These are phyloP conservation scores for Struthio camelus DNA, from an alignment of 2,113 vertebrate species.

Conservation along the genomic window DNA sequence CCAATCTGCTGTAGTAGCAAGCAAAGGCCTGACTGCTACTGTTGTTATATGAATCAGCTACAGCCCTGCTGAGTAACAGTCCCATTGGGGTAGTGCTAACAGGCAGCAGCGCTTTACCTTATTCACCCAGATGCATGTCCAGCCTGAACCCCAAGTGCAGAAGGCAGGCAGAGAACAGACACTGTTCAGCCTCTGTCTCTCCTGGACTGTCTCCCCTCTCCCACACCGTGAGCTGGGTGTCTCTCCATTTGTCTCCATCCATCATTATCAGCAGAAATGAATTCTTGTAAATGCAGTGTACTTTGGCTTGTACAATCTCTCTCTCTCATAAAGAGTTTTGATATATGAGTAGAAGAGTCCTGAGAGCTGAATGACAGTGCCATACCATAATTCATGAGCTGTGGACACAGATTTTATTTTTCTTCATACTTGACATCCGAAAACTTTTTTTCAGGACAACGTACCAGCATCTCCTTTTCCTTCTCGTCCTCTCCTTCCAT, in stretches of 20 bases:
- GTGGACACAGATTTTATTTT: not conserved
- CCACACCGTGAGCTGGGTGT: not conserved
- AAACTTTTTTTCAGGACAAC: not conserved
- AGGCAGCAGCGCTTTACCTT: not conserved
- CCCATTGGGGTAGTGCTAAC: not conserved
- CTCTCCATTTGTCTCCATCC: not conserved
- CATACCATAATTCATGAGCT: not conserved
- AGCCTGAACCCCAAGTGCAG: not conserved
- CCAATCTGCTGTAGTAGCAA: not conserved
- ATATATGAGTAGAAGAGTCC: not conserved
- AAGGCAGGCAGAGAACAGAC: not conserved
- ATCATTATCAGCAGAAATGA: not conserved
- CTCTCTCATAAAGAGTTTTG: not conserved
- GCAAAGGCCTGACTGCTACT: not conserved
- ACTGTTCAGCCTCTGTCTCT: not conserved
- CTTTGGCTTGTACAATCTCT: not conserved
- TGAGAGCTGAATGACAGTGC: not conserved
- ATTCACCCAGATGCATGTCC: not conserved
- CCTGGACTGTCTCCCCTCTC: not conserved
- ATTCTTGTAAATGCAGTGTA: fast-evolving
- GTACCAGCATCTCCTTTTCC: not conserved
- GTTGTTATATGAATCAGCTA: not conserved
- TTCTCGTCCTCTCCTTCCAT: not conserved
- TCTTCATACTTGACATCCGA: not conserved
- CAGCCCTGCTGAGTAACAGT: not conserved